Conservation (phyloP, 35 echinoderm and acorn worm genomes). For the Stichopus chloronotus region DNA sequence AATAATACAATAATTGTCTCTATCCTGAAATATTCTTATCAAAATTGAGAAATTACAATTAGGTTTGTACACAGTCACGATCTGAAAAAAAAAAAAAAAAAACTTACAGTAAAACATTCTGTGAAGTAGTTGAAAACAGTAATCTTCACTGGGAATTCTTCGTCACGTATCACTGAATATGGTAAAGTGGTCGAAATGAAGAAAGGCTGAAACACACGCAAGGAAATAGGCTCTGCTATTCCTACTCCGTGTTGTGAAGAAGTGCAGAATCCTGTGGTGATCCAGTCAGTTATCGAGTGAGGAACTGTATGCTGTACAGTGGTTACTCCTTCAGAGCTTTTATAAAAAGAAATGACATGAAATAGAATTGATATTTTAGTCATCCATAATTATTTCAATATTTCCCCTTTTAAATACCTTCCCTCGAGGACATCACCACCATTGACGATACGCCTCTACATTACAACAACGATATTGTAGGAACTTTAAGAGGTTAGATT, state of each 20-base stretch:
- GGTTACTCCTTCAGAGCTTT: constrained; percentile 1
- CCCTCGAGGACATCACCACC: too few species aligned
- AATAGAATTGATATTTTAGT: too few species aligned
- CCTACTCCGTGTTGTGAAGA: constrained; percentile 78
- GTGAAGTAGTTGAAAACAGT: constrained; percentile 89
- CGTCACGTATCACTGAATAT: constrained; percentile 88
- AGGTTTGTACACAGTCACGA: background rate
- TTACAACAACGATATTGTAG: too few species aligned
- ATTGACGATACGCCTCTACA: too few species aligned
- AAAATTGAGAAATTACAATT: too few species aligned
- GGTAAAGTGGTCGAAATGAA: constrained; percentile 85
- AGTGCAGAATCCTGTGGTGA: constrained; percentile 87
- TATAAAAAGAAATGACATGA: background rate
- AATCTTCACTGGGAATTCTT: constrained; percentile 75
- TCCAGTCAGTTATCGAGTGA: constrained; percentile 96
- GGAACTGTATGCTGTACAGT: constrained; percentile 62
- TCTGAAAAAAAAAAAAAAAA: background rate
- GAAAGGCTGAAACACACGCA: constrained; percentile 88
- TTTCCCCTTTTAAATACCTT: too few species aligned
- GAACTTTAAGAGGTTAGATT: too few species aligned
- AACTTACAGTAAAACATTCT: constrained; percentile 70
- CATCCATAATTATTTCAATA: too few species aligned
- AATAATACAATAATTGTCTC: too few species aligned
- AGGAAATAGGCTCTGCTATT: constrained; percentile 66
- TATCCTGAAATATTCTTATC: too few species aligned